These are phyloP conservation scores for Pelosia muscerda DNA, from an alignment of 2,888 invertebrate species.

Conservation along the genomic window DNA sequence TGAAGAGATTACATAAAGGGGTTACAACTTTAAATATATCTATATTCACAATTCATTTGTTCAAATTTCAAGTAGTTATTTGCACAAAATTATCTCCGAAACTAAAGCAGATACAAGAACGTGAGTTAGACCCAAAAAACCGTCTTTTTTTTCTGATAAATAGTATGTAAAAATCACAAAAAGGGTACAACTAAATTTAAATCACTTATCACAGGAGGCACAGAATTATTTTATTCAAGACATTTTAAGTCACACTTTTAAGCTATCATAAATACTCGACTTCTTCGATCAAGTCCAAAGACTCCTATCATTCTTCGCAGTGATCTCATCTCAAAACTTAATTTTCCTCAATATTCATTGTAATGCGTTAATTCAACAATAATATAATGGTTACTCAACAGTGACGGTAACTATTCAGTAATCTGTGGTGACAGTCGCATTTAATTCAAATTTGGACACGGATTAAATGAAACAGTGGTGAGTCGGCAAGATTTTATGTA, in stretches of 20 bases:
- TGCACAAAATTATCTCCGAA: too few species aligned
- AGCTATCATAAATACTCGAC: neutral
- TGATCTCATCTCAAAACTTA: neutral
- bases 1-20: too few species aligned
- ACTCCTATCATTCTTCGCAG: neutral
- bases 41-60: too few species aligned
- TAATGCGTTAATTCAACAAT: neutral
- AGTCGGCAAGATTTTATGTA: neutral
- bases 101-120: too few species aligned
- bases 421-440: neutral
- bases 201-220: too few species aligned
- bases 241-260: neutral
- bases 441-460: neutral
- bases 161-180: too few species aligned
- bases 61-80: too few species aligned
- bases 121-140: too few species aligned
- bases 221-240: too few species aligned
- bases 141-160: too few species aligned
- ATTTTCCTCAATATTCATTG: neutral
- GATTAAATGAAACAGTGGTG: neutral
- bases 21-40: too few species aligned
- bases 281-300: neutral
- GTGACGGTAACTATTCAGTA: neutral
- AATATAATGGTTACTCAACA: slow-evolving; percentile 6
- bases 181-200: too few species aligned